Conservation (phyloP, 2,888 invertebrate genomes). For the Brachylomia viminalis region DNA sequence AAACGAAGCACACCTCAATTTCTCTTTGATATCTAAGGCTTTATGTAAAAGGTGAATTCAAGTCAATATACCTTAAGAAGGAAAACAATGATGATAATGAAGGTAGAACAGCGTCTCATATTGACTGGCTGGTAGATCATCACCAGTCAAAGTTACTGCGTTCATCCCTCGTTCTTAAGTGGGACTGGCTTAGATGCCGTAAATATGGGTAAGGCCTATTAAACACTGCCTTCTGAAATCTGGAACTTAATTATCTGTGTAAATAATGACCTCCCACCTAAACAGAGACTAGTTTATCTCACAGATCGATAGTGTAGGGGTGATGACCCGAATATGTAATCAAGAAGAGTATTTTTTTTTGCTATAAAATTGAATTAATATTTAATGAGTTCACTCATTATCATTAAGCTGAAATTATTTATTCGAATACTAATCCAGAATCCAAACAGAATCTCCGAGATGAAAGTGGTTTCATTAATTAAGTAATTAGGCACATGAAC, state of each 20-base stretch:
- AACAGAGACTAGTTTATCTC: background rate
- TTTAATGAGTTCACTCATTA: constrained; percentile 17
- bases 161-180: background rate
- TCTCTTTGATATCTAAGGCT: constrained; percentile 53
- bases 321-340: background rate
- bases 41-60: constrained; percentile 29
- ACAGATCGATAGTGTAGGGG: constrained; percentile 17
- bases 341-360: background rate
- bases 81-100: background rate
- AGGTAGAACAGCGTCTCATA: background rate
- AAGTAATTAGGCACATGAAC: constrained; percentile 44
- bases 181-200: background rate
- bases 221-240: constrained; percentile 22
- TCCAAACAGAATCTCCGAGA: constrained; percentile 49
- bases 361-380: background rate
- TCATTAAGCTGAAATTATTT: constrained; percentile 26
- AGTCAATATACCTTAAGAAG: background rate
- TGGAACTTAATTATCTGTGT: constrained; percentile 17
- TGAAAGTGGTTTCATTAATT: constrained; percentile 58
- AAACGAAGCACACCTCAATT: constrained; percentile 60
- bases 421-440: constrained; percentile 37
- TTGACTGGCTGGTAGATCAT: background rate
- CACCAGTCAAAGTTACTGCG: background rate
- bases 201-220: background rate
- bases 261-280: constrained; percentile 23